phyloP scores from a whole-genome alignment of 2,797 vertebrate species.

The Lophotriccus pileatus region DNA sequence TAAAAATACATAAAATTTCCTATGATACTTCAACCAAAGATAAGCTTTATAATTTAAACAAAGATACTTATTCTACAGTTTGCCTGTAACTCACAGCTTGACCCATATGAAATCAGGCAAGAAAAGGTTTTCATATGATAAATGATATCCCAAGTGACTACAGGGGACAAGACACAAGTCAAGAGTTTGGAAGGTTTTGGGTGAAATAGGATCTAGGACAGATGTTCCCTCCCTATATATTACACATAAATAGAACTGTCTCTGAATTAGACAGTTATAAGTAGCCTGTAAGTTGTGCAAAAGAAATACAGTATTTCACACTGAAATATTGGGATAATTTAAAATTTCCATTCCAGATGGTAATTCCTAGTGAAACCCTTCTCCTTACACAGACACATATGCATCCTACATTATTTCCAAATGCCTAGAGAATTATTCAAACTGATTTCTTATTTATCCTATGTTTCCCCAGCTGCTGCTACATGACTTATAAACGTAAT shows the following conservation, averaged over 20 bases:
- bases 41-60: neutral
- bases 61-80: neutral
- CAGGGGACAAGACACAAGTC: neutral
- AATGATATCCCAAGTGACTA: neutral
- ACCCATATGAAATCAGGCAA: neutral
- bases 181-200: neutral
- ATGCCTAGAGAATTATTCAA: neutral
- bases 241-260: neutral
- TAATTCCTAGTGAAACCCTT: neutral
- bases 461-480: neutral
- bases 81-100: neutral
- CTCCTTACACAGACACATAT: neutral
- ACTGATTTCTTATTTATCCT: neutral
- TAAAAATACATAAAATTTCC: neutral
- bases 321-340: neutral
- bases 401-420: neutral
- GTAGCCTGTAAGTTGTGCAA: neutral
- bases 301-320: neutral
- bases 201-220: neutral
- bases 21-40: neutral
- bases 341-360: neutral
- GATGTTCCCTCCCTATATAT: neutral
- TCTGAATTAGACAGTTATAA: neutral
- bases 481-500: neutral
- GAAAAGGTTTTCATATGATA: neutral